A percentile compares a stretch with the other conserved stretches of the same genome.
phyloP scores from a whole-genome alignment of 2,888 invertebrate species.

The Cephus pygmeus region DNA sequence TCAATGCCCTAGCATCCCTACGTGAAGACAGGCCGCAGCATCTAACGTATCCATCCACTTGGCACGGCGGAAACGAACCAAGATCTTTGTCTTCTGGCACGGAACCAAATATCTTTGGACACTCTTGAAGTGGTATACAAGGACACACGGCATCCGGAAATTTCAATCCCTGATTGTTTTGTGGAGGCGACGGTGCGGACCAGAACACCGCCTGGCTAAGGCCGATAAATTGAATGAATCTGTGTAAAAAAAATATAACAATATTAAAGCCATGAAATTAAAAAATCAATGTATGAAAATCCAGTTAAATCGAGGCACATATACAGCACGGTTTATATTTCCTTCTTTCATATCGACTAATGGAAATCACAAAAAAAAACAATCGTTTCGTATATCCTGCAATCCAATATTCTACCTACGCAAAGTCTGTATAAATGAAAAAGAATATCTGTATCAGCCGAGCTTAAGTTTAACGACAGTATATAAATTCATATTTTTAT shows the following conservation, averaged over 20 bases:
- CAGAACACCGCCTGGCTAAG: slow-evolving; percentile 3
- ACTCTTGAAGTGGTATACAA: slow-evolving; percentile 6
- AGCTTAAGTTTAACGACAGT: background rate
- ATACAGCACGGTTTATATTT: background rate
- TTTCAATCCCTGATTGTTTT: background rate
- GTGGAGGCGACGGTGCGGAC: background rate
- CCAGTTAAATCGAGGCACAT: background rate
- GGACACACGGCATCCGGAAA: slow-evolving; percentile 6
- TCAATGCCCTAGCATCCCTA: background rate
- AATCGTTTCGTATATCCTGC: background rate
- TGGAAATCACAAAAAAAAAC: background rate
- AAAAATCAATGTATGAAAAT: background rate
- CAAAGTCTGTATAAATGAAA: background rate
- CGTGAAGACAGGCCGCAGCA: background rate
- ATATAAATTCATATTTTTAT: background rate
- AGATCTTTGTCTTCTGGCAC: slow-evolving; percentile 9
- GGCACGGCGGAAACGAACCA: slow-evolving; percentile 10
- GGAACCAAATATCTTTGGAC: slow-evolving; percentile 8
- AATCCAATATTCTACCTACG: background rate
- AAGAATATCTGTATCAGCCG: background rate
- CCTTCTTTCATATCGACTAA: background rate
- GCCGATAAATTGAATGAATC: slow-evolving; percentile 4
- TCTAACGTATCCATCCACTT: background rate
- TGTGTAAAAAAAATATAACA: background rate
- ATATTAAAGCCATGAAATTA: background rate